Evolutionary conservation across 2,888 invertebrate genomes (phyloP), one percentile per base, ranked within the genome.

Genomic region (Patella depressa): DNA sequence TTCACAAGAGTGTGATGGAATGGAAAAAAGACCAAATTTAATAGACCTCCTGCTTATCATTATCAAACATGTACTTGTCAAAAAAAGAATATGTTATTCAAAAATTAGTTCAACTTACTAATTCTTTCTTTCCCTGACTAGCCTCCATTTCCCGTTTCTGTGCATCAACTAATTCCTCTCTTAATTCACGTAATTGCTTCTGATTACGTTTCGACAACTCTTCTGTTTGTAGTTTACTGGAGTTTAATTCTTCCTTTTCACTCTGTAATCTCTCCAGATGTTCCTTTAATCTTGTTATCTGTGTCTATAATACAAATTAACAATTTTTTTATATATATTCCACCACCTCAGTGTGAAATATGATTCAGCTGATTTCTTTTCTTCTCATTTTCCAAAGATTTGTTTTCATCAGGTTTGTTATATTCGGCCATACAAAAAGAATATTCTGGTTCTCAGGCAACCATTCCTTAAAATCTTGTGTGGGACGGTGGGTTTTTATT

Each of bases 71-170:
- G 34, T 34, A 2, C 3, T 34, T 34, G 34, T 4, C 34, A 34
- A 34, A 34, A 34, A 34, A 34, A 34, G 34, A 34, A 34, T 34
- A 4, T 4, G 34, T 34, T 4, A 34, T 34, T 5, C 34, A 34
- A 34, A 45, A 9, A 9, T 45, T 45, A 45, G 0, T 45, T 1
- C 45, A 11, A 80, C 86, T 83, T 81, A 92, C 97, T 72, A 96
- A 92, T 85, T 96, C 96, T 79, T 95, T 94, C 82, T 94, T 94
- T 75, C 95, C 95, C 19, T 95, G 94, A 15, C 83, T 74, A 34
- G 94, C 94, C 87, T 97, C 97, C 82, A 95, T 94, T 87, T 97
- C 95, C 80, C 95, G 94, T 53, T 95, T 94, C 83, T 94, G 93
- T 1, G 95, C 93, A 2, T 94, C 93, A 65, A 95, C 94, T 85